phyloP scores from a whole-genome alignment of 1,140 invertebrate species.

The Sweltsa coloradensis region DNA sequence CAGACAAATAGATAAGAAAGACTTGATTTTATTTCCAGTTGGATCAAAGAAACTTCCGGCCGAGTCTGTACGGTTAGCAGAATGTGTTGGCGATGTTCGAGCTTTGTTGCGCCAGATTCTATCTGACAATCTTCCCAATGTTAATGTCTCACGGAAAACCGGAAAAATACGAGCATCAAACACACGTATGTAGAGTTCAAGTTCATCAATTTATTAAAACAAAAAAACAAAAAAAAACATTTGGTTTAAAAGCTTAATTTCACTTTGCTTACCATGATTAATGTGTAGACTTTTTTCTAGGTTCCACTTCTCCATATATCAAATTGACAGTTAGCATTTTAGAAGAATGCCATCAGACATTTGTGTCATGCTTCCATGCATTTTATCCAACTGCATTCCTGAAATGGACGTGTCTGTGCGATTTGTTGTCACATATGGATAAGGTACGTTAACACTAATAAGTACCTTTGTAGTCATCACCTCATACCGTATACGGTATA shows the following conservation, averaged over 20 bases:
- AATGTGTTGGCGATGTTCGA: slow-evolving; percentile 75
- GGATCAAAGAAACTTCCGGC: slow-evolving; percentile 20
- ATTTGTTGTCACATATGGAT: slow-evolving; percentile 65
- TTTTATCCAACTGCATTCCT: slow-evolving; percentile 89
- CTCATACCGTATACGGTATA: too few relatives aligned
- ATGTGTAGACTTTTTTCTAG: slow-evolving; percentile 4
- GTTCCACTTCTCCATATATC: slow-evolving; percentile 15
- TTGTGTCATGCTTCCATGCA: slow-evolving; percentile 85
- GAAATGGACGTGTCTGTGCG: slow-evolving; percentile 87
- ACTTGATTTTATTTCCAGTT: slow-evolving; percentile 8
- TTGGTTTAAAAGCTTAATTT: not conserved
- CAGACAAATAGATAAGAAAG: too few relatives aligned
- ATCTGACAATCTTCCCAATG: slow-evolving; percentile 50
- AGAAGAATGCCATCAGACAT: slow-evolving; percentile 81
- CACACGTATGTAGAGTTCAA: too few relatives aligned
- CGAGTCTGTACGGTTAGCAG: slow-evolving; percentile 64
- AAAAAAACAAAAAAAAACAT: not conserved
- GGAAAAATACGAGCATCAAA: slow-evolving; percentile 21
- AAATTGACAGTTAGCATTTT: slow-evolving; percentile 57
- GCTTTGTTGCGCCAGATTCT: slow-evolving; percentile 73
- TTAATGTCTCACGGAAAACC: slow-evolving; percentile 15
- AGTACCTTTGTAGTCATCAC: too few relatives aligned
- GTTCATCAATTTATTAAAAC: too few relatives aligned
- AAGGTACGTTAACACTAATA: slow-evolving; percentile 45
- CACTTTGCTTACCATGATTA: not conserved